A percentile compares a stretch with the other conserved stretches of the same genome.
phyloP scores from a whole-genome alignment of 1,140 invertebrate species.

The Ganaspis sp. region DNA sequence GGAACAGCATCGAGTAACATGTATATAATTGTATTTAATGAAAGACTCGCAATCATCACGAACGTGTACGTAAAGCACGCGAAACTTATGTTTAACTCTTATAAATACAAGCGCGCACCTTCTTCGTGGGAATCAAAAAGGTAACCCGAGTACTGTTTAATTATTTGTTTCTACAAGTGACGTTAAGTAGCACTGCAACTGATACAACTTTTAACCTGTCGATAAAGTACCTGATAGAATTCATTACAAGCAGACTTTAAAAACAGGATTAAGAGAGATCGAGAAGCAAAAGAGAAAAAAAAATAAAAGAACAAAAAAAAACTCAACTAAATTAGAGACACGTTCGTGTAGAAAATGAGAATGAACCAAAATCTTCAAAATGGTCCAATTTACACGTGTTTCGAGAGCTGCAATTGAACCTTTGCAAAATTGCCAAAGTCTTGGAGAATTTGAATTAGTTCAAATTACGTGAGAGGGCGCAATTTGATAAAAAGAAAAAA shows the following conservation, averaged over 20 bases:
- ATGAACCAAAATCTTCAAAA: neutral
- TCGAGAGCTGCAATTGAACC: neutral
- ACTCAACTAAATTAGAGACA: slow-evolving; percentile 7
- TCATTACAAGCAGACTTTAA: neutral
- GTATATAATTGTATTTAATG: slow-evolving; percentile 28
- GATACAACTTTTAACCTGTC: neutral
- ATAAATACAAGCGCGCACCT: neutral
- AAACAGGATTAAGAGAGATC: neutral
- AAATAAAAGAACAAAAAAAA: neutral
- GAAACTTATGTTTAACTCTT: neutral
- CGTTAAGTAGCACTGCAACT: neutral
- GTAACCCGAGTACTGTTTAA: neutral
- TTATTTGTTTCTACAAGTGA: neutral
- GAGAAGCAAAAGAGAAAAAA: neutral
- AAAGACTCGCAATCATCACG: neutral
- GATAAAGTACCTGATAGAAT: neutral
- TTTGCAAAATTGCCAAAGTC: neutral
- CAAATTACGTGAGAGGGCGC: neutral
- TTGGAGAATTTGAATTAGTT: neutral
- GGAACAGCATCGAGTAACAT: slow-evolving; percentile 1
- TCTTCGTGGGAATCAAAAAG: neutral
- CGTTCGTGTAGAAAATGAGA: neutral
- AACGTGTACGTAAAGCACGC: slow-evolving; percentile 16
- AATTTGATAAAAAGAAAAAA: neutral
- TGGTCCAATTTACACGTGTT: slow-evolving; percentile 7